A percentile compares a stretch with the other conserved stretches of the same genome.
Evolutionary conservation across 1,140 invertebrate species (phyloP).

Genomic region (Drosophila obscura): DNA sequence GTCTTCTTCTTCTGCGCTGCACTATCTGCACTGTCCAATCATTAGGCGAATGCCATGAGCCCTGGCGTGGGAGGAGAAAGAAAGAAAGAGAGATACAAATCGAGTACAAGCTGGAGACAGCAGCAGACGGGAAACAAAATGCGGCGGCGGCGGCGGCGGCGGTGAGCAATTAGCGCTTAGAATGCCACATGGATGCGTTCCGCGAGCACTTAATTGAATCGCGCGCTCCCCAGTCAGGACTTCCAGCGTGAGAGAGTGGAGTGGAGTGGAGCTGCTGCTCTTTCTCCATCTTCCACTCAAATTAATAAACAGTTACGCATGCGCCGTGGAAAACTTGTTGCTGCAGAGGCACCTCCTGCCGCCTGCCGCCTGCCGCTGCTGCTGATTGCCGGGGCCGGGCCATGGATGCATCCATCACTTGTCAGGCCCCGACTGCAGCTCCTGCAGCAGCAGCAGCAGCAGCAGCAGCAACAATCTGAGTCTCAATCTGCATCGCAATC

Average conservation of each 20-base stretch:
- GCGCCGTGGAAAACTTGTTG: constrained; percentile 63
- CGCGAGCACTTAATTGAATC: constrained; percentile 52
- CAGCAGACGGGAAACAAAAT: constrained; percentile 37
- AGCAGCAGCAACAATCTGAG: constrained; percentile 5
- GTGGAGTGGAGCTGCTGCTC: neutral
- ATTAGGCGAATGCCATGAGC: constrained; percentile 62
- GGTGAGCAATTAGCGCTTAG: constrained; percentile 63
- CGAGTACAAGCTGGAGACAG: constrained; percentile 6
- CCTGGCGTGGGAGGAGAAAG: constrained; percentile 62
- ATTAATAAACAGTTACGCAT: constrained; percentile 82
- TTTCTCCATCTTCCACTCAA: constrained; percentile 43
- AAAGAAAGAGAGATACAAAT: constrained; percentile 43
- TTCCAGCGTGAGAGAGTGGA: constrained; percentile 38
- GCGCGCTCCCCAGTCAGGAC: constrained; percentile 17
- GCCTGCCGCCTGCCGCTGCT: no score
- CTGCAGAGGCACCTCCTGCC: neutral
- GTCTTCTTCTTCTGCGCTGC: constrained; percentile 2
- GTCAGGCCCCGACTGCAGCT: constrained; percentile 13
- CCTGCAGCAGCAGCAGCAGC: constrained; percentile 8
- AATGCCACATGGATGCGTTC: constrained; percentile 17
- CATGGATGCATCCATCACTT: constrained; percentile 54
- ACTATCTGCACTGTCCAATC: constrained; percentile 66
- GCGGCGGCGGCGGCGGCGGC: constrained; percentile 29
- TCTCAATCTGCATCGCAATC: constrained; percentile 50
- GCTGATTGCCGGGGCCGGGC: constrained; percentile 37